A percentile compares a stretch with the other conserved stretches of the same genome.
Evolutionary conservation across 1,140 invertebrate species (phyloP).

Genomic region (Cherax quadricarinatus): DNA sequence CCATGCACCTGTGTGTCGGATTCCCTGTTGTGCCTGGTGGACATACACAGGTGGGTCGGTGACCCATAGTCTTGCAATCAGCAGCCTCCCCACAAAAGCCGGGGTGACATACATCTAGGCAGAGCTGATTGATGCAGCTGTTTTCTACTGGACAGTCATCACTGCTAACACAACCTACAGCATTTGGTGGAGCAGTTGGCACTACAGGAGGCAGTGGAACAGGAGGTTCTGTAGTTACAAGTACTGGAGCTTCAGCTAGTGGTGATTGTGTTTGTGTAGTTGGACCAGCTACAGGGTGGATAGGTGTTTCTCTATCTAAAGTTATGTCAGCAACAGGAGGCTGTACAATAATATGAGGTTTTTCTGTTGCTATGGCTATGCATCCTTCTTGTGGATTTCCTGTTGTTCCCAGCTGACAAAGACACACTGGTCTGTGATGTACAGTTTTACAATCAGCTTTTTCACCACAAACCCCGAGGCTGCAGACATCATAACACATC

Average conservation of each 20-base stretch:
- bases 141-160: constrained; percentile 91
- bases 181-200: constrained; percentile 85
- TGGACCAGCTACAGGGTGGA: constrained; percentile 40
- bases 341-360: constrained; percentile 14
- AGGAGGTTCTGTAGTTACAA: constrained; percentile 79
- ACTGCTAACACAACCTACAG: constrained; percentile 86
- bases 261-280: constrained; percentile 38
- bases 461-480: constrained; percentile 79
- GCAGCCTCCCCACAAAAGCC: constrained; percentile 75
- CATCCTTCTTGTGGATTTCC: constrained; percentile 73
- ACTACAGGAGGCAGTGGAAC: constrained; percentile 85
- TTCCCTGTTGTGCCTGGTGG: constrained; percentile 75
- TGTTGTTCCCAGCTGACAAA: constrained; percentile 72
- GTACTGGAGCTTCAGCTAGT: constrained; percentile 32
- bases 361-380: constrained; percentile 50
- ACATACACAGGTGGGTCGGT: constrained; percentile 75
- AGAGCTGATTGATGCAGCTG: constrained; percentile 90
- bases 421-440: constrained; percentile 72
- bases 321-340: neutral
- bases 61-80: constrained; percentile 73
- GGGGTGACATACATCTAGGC: constrained; percentile 87
- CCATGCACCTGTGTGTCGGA: constrained; percentile 77
- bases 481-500: constrained; percentile 83
- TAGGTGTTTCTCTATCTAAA: constrained; percentile 23
- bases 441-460: constrained; percentile 72